Evolutionary conservation across 2,888 invertebrate genomes (phyloP), one percentile per base, ranked within the genome.

Genomic region (Hetaerina titia): DNA sequence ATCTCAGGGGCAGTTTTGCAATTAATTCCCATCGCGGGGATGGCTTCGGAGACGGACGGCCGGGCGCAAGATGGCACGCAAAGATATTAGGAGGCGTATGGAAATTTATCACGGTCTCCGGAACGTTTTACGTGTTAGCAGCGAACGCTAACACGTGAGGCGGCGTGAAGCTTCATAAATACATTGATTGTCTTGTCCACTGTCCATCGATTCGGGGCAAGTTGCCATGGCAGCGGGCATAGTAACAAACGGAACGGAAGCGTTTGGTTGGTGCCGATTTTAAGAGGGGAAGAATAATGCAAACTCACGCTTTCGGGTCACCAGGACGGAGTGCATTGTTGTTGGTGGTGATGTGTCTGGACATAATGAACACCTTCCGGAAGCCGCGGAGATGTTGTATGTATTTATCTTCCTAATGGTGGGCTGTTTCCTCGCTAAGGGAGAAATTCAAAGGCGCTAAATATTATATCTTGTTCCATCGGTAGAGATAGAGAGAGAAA

Each of bases 181-280:
- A 69, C 56, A 92, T 92, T 74, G 92, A 92, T 92, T 92, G 92
- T 92, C 92, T 92, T 69, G 92, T 92, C 92, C 56, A 69, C 19
- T n/a, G 56, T 63, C 22, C 56, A 92, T 92, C 69, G 92, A 92
- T 92, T 69, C 56, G 69, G 5, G 64, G n/a, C 69, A 13, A 56
- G 92, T 92, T 92, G n/a, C 92, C 92, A 92, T 92, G 92, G 69
- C 69, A 92, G 92, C 92, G 69, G 17, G 6, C n/a, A 22, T 56
- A 64, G 56, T 92, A 92, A 92, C 92, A 92, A 92, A 92, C 64
- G 60, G 57, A 17, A 64, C 69, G 63, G 56, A 56, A n/a, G 56
- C n/a, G 45, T 74, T 69, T 22, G n/a, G 56, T 92, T 92, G 2
- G 19, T 22, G 89, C n/a, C 22, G 89, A 11, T n/a, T n/a, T 90